These are phyloP conservation scores for Omphaloscelis lunosa DNA, from an alignment of 2,888 invertebrate species.

Conservation along the genomic window DNA sequence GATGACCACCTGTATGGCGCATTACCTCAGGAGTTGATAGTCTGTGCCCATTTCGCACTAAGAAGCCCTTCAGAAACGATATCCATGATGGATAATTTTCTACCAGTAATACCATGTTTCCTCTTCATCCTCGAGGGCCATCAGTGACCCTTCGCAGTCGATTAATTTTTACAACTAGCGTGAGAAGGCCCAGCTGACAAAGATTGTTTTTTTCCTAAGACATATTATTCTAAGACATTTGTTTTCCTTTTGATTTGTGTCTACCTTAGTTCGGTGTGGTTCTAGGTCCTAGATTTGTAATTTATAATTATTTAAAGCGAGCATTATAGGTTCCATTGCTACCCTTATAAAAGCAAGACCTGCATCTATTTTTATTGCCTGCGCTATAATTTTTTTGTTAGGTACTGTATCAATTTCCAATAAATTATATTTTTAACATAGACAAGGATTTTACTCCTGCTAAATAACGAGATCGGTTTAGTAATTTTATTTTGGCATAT, in stretches of 20 bases:
- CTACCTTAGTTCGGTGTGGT: background rate
- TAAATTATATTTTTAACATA: background rate
- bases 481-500: background rate
- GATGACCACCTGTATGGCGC: background rate
- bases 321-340: background rate
- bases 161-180: slow-evolving; percentile 66
- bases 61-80: background rate
- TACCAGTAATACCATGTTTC: slow-evolving; percentile 30
- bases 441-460: no score
- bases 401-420: background rate
- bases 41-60: background rate
- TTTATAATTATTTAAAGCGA: slow-evolving; percentile 7
- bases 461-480: background rate
- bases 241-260: slow-evolving; percentile 37
- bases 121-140: slow-evolving; percentile 46
- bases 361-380: background rate
- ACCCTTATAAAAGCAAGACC: background rate
- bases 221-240: slow-evolving; percentile 34
- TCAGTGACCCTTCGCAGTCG: slow-evolving; percentile 61
- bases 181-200: slow-evolving; percentile 62
- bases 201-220: slow-evolving; percentile 28
- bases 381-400: background rate
- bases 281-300: background rate
- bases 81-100: slow-evolving; percentile 2
- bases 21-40: background rate